phyloP scores from a whole-genome alignment of 1,140 invertebrate genomes.

The Lucilia cuprina region DNA sequence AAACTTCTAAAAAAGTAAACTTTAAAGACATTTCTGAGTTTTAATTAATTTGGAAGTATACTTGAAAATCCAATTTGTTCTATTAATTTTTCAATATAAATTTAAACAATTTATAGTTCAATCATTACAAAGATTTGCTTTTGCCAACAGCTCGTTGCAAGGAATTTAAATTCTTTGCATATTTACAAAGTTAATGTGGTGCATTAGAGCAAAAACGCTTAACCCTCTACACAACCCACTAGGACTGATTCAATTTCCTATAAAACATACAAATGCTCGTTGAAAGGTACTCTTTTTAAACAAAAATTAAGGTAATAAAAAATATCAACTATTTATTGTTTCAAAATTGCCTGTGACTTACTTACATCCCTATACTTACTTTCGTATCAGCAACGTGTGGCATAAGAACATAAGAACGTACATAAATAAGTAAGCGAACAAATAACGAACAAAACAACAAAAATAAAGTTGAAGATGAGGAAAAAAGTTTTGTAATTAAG shows the following conservation, averaged over 20 bases:
- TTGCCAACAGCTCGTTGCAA: background rate
- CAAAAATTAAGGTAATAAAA: no score
- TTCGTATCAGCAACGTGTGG: background rate
- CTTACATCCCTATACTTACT: background rate
- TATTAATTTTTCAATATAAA: background rate
- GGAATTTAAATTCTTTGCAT: conserved; percentile 26
- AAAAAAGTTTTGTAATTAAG: conserved; percentile 29
- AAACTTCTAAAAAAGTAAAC: no score
- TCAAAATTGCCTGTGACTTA: background rate
- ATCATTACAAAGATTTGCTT: background rate
- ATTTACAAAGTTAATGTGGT: conserved; percentile 31
- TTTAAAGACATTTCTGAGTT: no score
- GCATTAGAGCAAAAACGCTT: conserved; percentile 18
- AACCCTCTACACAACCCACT: background rate
- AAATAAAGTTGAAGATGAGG: background rate
- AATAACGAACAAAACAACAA: background rate
- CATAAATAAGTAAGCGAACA: background rate
- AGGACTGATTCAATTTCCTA: background rate
- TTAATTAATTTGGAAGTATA: no score
- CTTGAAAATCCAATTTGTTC: no score
- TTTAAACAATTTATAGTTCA: background rate
- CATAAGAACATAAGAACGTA: background rate
- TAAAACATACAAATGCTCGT: conserved; percentile 19
- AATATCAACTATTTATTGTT: background rate
- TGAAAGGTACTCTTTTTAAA: conserved; percentile 1